phyloP scores from a whole-genome alignment of 1,140 invertebrate genomes.

The Panonychus citri region DNA sequence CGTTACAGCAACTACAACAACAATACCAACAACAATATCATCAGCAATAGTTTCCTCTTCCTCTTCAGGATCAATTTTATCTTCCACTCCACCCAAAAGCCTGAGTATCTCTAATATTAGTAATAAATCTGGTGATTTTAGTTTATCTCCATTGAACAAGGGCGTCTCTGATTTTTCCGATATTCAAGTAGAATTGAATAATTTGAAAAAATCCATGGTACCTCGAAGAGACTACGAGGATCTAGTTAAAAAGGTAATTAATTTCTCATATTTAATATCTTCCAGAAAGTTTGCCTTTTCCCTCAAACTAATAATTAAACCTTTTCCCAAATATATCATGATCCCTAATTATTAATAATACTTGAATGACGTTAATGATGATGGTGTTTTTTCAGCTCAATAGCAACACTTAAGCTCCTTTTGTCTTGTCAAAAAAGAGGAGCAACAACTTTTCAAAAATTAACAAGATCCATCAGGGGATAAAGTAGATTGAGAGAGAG shows the following conservation, averaged over 20 bases:
- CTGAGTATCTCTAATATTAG: neutral
- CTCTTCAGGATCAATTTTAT: neutral
- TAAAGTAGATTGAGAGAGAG: too few species aligned
- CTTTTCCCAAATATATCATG: too few species aligned
- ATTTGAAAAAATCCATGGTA: conserved; percentile 8
- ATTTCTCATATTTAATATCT: too few species aligned
- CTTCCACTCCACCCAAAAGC: neutral
- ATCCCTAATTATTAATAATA: too few species aligned
- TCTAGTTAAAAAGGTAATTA: conserved; percentile 12
- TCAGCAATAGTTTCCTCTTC: neutral
- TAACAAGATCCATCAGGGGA: too few species aligned
- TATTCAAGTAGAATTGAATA: conserved; percentile 5
- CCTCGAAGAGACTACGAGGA: conserved; percentile 10
- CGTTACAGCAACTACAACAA: neutral
- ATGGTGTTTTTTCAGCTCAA: too few species aligned
- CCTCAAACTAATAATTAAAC: too few species aligned
- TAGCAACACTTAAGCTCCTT: too few species aligned
- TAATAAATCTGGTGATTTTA: neutral
- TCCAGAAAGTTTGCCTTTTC: too few species aligned
- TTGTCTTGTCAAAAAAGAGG: too few species aligned
- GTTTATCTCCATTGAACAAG: neutral
- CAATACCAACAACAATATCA: neutral
- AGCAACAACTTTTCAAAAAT: too few species aligned
- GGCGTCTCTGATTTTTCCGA: neutral
- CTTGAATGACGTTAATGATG: too few species aligned